Conservation (phyloP, 2,797 vertebrate species). For the Chiroxiphia lanceolata region DNA sequence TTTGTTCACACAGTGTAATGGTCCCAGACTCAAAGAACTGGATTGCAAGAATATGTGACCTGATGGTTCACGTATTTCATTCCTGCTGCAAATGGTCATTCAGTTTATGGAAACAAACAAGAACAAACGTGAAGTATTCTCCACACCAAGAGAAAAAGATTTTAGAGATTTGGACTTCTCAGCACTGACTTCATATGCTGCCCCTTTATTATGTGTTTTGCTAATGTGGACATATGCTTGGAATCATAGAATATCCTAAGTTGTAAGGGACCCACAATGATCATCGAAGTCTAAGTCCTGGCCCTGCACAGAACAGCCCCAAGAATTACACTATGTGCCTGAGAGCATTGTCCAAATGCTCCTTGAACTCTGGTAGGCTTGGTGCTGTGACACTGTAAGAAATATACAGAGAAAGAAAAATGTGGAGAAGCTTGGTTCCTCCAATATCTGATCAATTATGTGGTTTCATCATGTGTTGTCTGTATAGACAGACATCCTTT, state of each 20-base stretch:
- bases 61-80: accelerated
- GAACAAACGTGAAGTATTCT: background rate
- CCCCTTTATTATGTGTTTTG: background rate
- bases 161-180: background rate
- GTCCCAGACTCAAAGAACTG: background rate
- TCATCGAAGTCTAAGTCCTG: background rate
- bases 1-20: background rate
- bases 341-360: background rate
- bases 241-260: background rate
- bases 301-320: background rate
- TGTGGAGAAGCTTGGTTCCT: background rate
- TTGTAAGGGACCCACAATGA: no score
- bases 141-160: background rate
- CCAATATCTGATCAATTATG: background rate
- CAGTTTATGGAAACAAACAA: background rate
- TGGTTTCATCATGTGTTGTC: background rate
- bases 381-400: background rate
- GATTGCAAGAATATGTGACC: background rate
- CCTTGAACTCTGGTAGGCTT: background rate
- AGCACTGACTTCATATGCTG: background rate
- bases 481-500: background rate
- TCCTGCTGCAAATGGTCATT: background rate
- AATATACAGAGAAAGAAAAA: background rate
- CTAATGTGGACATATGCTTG: background rate
- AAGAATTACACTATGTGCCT: background rate